Base-by-base conservation (phyloP, 2,797 vertebrate species). In the Rhinogobio ventralis region DNA sequence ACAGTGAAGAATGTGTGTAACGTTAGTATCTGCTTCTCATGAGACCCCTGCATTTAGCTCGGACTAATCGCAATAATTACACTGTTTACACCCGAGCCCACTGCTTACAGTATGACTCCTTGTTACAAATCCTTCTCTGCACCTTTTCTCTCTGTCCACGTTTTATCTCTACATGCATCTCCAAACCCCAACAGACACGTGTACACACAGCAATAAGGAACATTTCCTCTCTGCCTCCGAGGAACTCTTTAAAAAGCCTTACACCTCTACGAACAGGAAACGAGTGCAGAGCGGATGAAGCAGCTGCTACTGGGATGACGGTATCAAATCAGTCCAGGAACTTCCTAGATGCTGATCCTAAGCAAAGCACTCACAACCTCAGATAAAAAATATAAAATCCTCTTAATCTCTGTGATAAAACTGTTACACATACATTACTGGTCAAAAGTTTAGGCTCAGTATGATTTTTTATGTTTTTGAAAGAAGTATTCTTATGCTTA, bases 51-150 rank as follows among this genome's bases (percentile, higher is more conserved):
- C 53, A 75, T 78, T 88, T 82, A 83, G 33, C 30, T 74, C 55
- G 14, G 57, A 69, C 51, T 85, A 86, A 88, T 87, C 66, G 60
- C 80, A 62, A 76, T 90, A 88, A 90, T 89, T 78, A 83, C 62
- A 74, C 76, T 89, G 87, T 90, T 86, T 89, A 88, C 84, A 84
- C 82, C 42, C 81, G 23, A 75, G 25, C 75, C 83, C 66, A 51
- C 17, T 15, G 36, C 51, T 60, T 72, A 45, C 51, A 45, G 17
- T 42, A 20, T 64, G 19, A 64, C 57, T 49, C 39, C 42, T 74
- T 8, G 42, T 25, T 23, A 67, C 55, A 57, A 71, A 68, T 57
- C 66, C 46, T 76, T 72, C 6, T 68, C 36, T 33, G 17, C 60
- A 57, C 30, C 57, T 55, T 25, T 30, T 66, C 20, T 64, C 36